Evolutionary conservation across 92 coral and sea anemone species (phyloP).

Genomic region (Parazoanthus swiftii): DNA sequence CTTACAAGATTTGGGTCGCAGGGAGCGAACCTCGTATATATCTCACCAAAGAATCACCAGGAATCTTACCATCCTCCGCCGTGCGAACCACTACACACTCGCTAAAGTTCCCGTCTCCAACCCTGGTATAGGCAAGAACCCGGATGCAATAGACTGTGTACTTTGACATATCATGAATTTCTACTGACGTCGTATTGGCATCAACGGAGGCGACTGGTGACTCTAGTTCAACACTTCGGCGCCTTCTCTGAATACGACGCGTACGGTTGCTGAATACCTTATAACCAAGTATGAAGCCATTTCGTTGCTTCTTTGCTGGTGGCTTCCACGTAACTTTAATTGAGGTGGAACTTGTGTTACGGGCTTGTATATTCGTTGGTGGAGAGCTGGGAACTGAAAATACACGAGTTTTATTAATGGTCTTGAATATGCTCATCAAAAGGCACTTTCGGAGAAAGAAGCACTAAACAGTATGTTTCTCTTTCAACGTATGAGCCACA

Average conservation of each 20-base stretch:
- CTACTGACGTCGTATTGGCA: neutral
- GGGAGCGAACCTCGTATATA: too few species aligned
- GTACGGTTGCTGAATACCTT: neutral
- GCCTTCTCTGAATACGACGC: neutral
- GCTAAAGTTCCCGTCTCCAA: conserved; percentile 27
- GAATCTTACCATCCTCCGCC: conserved; percentile 48
- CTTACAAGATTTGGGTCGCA: too few species aligned
- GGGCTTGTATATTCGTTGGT: neutral
- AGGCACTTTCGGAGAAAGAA: too few species aligned
- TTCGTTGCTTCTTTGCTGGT: neutral
- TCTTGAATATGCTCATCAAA: too few species aligned
- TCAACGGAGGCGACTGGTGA: neutral
- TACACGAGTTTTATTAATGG: too few species aligned
- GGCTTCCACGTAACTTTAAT: neutral
- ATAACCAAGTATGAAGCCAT: neutral
- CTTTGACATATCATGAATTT: neutral
- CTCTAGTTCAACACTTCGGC: neutral
- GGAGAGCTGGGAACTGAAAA: conserved; percentile 1
- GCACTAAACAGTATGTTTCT: too few species aligned
- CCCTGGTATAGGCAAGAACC: conserved; percentile 36
- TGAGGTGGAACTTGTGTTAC: conserved; percentile 6
- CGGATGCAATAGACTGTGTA: conserved; percentile 27
- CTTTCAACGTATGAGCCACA: too few species aligned
- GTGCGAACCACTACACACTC: conserved; percentile 39
- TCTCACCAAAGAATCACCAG: neutral